Conservation (phyloP, 2,888 invertebrate genomes). For the Eupsilia transversa region DNA sequence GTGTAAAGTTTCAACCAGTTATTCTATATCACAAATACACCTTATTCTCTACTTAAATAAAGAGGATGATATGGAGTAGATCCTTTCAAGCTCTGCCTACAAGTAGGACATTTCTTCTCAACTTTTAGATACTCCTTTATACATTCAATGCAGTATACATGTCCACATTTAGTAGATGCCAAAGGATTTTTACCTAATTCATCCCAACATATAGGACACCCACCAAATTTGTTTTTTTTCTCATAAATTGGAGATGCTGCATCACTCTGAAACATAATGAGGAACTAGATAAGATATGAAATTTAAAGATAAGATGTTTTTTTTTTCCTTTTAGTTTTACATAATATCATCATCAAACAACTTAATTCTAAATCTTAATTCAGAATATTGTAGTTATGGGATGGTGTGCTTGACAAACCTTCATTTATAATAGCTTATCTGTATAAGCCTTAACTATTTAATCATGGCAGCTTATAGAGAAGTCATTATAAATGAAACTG, state of each 20-base stretch:
- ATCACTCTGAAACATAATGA: conserved; percentile 34
- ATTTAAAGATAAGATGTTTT: no score
- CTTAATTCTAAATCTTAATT: no score
- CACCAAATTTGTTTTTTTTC: conserved; percentile 65
- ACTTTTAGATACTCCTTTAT: conserved; percentile 69
- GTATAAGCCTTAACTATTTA: not conserved
- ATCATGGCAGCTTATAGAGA: not conserved
- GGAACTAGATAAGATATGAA: no score
- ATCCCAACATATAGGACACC: conserved; percentile 83
- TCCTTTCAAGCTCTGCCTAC: conserved; percentile 74
- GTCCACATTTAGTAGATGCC: conserved; percentile 84
- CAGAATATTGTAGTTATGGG: not conserved
- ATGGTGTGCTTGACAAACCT: not conserved
- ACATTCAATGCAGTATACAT: conserved; percentile 80
- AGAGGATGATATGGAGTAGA: conserved; percentile 76
- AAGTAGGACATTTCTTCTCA: conserved; percentile 79
- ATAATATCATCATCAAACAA: not conserved
- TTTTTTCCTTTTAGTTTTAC: no score
- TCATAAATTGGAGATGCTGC: conserved; percentile 3
- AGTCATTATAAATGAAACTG: not conserved
- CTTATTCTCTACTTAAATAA: conserved; percentile 61
- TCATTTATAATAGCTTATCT: not conserved
- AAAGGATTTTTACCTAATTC: conserved; percentile 76
- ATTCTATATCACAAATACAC: not conserved
- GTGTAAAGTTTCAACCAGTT: not conserved